These are phyloP conservation scores for Phytoseiulus persimilis DNA, from an alignment of 2,888 invertebrate genomes.

Conservation along the genomic window DNA sequence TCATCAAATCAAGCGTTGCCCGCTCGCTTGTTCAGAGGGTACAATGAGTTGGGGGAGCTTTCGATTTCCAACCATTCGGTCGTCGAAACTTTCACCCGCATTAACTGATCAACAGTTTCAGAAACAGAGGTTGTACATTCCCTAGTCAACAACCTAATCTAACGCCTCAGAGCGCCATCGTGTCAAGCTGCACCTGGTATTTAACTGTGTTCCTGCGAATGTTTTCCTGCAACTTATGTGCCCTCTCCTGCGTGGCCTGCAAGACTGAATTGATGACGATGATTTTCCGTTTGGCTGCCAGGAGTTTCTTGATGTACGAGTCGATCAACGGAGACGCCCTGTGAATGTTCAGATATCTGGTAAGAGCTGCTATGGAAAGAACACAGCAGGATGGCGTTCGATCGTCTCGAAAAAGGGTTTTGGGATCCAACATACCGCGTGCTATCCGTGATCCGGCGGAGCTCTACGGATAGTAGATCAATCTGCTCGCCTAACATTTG, in stretches of 20 bases:
- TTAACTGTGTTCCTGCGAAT: constrained; percentile 27
- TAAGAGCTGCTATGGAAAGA: too few relatives aligned
- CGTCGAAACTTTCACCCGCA: neutral
- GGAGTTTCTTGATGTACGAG: constrained; percentile 34
- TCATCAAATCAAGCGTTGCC: neutral
- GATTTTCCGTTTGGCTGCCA: constrained; percentile 20
- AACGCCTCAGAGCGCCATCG: neutral
- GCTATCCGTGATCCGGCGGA: constrained; percentile 25
- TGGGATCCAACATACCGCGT: neutral
- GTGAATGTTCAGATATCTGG: neutral
- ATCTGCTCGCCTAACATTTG: constrained; percentile 29
- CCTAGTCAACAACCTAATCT: neutral
- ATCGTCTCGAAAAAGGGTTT: too few relatives aligned
- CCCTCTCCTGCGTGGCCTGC: constrained; percentile 34
- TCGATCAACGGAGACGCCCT: constrained; percentile 32
- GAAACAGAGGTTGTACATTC: neutral
- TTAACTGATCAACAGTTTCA: too few relatives aligned
- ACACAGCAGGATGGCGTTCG: neutral
- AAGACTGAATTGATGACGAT: constrained; percentile 36
- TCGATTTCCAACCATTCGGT: neutral
- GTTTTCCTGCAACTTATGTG: constrained; percentile 35
- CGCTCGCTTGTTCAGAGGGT: neutral
- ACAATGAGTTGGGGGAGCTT: neutral
- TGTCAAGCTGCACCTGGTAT: constrained; percentile 26
- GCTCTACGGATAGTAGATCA: constrained; percentile 10